Evolutionary conservation across 53 echinoderm and acorn worm genomes (phyloP).

Genomic region (Antedon mediterranea): DNA sequence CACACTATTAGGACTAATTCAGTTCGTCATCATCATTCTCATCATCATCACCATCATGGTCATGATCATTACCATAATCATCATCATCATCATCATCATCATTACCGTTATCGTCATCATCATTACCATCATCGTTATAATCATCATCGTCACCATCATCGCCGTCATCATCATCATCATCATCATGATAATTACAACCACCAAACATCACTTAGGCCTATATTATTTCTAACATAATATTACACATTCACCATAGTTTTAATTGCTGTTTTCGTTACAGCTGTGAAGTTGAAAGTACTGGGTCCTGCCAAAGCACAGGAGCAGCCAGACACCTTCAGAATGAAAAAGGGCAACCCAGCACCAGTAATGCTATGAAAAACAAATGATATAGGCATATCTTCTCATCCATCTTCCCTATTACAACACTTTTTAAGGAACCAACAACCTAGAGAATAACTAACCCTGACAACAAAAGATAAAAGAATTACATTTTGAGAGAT

Average conservation of each 20-base stretch:
- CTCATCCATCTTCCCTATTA: too few species aligned
- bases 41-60: too few species aligned
- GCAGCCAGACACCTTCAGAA: background rate
- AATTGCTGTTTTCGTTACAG: background rate
- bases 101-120: background rate
- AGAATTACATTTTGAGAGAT: too few species aligned
- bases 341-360: background rate
- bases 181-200: slow-evolving; percentile 2
- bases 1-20: too few species aligned
- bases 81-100: background rate
- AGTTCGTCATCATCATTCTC: too few species aligned
- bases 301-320: background rate
- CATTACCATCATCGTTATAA: background rate
- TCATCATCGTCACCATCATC: background rate
- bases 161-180: background rate
- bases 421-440: too few species aligned
- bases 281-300: background rate
- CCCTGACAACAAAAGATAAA: too few species aligned
- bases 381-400: too few species aligned
- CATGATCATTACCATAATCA: too few species aligned
- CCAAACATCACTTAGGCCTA: background rate
- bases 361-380: background rate
- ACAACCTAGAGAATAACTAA: too few species aligned
- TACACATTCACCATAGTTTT: too few species aligned
- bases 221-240: background rate